Evolutionary conservation across 2,888 invertebrate genomes (phyloP).

Genomic region (Conomelus anceps): DNA sequence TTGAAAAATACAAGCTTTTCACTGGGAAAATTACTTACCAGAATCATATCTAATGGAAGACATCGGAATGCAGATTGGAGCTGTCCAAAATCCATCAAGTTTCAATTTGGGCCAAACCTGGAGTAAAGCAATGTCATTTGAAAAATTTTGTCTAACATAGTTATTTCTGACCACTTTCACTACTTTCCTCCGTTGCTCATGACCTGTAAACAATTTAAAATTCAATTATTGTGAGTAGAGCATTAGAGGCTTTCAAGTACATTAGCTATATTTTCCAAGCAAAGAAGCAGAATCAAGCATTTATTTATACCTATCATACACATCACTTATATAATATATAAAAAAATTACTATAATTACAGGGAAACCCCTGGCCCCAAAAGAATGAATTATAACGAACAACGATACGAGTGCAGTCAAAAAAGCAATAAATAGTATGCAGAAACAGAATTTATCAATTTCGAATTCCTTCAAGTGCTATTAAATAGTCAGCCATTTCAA

Average conservation of each 20-base stretch:
- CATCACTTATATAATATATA: too few relatives aligned
- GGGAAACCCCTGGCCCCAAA: too few relatives aligned
- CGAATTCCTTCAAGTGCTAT: too few relatives aligned
- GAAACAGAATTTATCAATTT: too few relatives aligned
- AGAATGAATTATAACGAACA: too few relatives aligned
- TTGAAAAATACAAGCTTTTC: not conserved
- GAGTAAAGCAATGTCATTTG: slow-evolving; percentile 38
- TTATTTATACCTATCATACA: too few relatives aligned
- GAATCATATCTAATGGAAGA: slow-evolving; percentile 24
- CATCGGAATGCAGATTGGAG: slow-evolving; percentile 42
- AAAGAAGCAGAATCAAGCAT: too few relatives aligned
- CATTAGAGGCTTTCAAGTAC: not conserved
- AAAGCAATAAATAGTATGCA: too few relatives aligned
- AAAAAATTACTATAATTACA: too few relatives aligned
- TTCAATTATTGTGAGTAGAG: not conserved
- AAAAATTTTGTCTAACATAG: slow-evolving; percentile 31
- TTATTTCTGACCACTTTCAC: slow-evolving; percentile 26
- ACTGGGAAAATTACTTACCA: slow-evolving; percentile 26
- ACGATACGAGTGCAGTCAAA: too few relatives aligned
- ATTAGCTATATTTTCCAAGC: too few relatives aligned
- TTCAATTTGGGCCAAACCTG: slow-evolving; percentile 33
- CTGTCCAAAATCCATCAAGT: slow-evolving; percentile 36
- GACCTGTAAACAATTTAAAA: slow-evolving; percentile 28
- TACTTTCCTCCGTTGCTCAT: slow-evolving; percentile 34
- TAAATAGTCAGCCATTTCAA: too few relatives aligned